A percentile compares a stretch with the other conserved stretches of the same genome.
Evolutionary conservation across 1,140 invertebrate genomes (phyloP).

Genomic region (Apis florea): DNA sequence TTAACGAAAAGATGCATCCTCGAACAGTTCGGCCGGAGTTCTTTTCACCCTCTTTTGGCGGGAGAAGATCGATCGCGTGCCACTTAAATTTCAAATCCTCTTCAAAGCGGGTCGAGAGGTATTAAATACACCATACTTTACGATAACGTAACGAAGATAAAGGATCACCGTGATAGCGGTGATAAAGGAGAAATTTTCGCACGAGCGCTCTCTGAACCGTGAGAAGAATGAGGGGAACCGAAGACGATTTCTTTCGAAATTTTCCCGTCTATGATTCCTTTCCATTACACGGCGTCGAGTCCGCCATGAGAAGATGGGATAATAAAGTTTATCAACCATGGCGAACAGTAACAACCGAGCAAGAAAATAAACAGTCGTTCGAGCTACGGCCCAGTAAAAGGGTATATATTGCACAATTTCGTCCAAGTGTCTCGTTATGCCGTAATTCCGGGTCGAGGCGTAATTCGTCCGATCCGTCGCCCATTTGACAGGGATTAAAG

Average conservation of each 20-base stretch:
- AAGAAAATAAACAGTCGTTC: not conserved
- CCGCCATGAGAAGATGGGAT: not conserved
- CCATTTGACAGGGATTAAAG: slow-evolving; percentile 43
- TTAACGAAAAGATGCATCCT: slow-evolving; percentile 8
- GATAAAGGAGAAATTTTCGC: slow-evolving; percentile 6
- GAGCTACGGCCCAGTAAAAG: too few relatives aligned
- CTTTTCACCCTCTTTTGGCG: not conserved
- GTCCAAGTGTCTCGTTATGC: slow-evolving; percentile 29
- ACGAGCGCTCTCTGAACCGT: not conserved
- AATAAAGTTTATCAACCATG: slow-evolving; percentile 38
- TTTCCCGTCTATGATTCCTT: not conserved
- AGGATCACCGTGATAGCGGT: not conserved
- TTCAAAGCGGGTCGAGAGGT: not conserved
- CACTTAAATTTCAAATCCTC: slow-evolving; percentile 38
- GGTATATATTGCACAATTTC: slow-evolving; percentile 11
- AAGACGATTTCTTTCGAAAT: not conserved
- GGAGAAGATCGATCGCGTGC: slow-evolving; percentile 18
- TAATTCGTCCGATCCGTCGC: slow-evolving; percentile 24
- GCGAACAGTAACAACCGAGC: not conserved
- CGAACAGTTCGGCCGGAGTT: not conserved
- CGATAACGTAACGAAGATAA: slow-evolving; percentile 14
- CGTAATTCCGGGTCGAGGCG: slow-evolving; percentile 10
- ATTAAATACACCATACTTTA: not conserved
- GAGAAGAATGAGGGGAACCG: not conserved
- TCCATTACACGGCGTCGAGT: slow-evolving; percentile 1